Base-by-base conservation (phyloP, 2,888 invertebrate species). In the Biston stratarius region DNA sequence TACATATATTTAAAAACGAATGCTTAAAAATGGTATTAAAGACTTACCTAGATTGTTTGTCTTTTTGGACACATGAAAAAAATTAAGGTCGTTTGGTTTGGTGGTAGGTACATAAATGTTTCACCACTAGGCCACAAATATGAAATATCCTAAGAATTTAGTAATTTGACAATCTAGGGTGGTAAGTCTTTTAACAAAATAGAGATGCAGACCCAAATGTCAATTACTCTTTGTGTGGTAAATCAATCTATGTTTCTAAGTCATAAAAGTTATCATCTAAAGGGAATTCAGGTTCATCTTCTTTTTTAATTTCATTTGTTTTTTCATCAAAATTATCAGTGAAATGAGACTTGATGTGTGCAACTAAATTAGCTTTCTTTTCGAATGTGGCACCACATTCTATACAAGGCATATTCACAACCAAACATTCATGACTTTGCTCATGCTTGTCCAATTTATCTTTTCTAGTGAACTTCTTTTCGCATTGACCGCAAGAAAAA, bases 361-460 rank as follows among this genome's bases (percentile, higher is more conserved):
- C 94, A 59, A 94, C 92, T 75, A 95, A 83, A 74, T 94, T 94
- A 69, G 95, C 94, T 83, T 94, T 95, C 74, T 95, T 92, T 71
- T 94, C 94, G 86, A 95, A 95, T 40, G 94, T 94, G 56, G 94
- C 94, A 64, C 94, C 94, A 83, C 96, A 96, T 74, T 96, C 94
- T 73, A 94, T 92, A 80, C 96, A 96, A 73, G 95, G 94, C 88
- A 94, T 95, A 80, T 94, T 93, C 80, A 94, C 94, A 76, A 95
- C 95, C 74, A 94, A 67, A 87, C 94, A 87, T 79, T 96, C 96
- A 81, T 96, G 96, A 75, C 95, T 95, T 74, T 95, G 89, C 85
- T 96, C 95, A 85, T 96, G 96, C 61, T 96, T 92, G 59, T 95
- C 93, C 61, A 96, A 89, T 84, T 96, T 96, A 77, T 96, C 96